Conservation (phyloP, 1,140 invertebrate genomes). For the Aphidius gifuensis region DNA sequence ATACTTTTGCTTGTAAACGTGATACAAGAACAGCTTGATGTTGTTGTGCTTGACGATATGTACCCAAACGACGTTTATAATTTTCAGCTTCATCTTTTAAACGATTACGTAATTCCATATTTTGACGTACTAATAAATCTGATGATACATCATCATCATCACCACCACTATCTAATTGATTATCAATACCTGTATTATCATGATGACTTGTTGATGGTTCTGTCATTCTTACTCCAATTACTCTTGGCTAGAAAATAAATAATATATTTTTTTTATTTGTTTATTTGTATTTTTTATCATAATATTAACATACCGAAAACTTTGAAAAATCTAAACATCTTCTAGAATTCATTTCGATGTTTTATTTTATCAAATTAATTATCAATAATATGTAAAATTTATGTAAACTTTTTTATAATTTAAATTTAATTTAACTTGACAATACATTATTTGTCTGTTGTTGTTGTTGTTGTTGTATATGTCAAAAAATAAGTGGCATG, state of each 20-base stretch:
- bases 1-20: constrained; percentile 85
- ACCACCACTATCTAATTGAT: constrained; percentile 26
- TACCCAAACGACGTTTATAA: constrained; percentile 81
- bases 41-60: constrained; percentile 87
- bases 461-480: too few relatives aligned
- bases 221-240: constrained; percentile 40
- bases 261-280: not conserved
- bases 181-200: constrained; percentile 22
- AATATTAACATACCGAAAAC: too few relatives aligned
- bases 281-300: too few relatives aligned
- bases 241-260: constrained; percentile 35
- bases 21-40: constrained; percentile 89
- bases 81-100: constrained; percentile 81
- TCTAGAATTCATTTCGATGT: too few relatives aligned
- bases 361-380: too few relatives aligned
- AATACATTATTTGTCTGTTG: too few relatives aligned
- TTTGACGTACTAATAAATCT: constrained; percentile 63
- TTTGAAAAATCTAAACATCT: too few relatives aligned
- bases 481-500: too few relatives aligned
- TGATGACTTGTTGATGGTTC: too few relatives aligned
- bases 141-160: constrained; percentile 48
- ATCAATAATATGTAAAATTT: too few relatives aligned
- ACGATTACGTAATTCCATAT: constrained; percentile 71
- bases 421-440: too few relatives aligned
- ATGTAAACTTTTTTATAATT: too few relatives aligned